Conservation (phyloP, 1,140 invertebrate species). For the Bombus huntii region DNA sequence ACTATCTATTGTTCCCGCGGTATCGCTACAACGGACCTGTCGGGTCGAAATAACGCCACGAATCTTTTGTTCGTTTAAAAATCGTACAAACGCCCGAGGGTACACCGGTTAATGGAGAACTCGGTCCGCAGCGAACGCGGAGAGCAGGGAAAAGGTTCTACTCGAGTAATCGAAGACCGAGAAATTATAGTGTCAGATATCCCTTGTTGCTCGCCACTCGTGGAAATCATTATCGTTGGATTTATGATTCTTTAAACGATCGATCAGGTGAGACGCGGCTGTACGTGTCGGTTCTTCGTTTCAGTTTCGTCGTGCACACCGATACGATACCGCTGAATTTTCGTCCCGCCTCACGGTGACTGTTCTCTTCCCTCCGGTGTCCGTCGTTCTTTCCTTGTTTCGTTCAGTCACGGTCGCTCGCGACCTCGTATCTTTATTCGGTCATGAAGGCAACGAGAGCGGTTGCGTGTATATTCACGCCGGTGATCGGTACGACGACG, state of each 20-base stretch:
- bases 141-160: background rate
- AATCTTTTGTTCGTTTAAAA: slow-evolving; percentile 26
- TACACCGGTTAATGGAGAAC: slow-evolving; percentile 54
- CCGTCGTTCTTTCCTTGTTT: slow-evolving; percentile 19
- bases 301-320: slow-evolving; percentile 19
- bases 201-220: slow-evolving; percentile 46
- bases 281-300: background rate
- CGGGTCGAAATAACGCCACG: slow-evolving; percentile 1
- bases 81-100: slow-evolving; percentile 17
- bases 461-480: background rate
- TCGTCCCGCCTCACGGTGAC: background rate
- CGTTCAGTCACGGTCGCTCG: slow-evolving; percentile 26
- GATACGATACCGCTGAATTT: background rate
- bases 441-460: slow-evolving; percentile 58
- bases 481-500: background rate
- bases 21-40: background rate
- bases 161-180: slow-evolving; percentile 52
- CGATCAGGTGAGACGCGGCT: slow-evolving; percentile 43
- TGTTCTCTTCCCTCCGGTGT: background rate
- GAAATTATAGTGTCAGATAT: slow-evolving; percentile 53
- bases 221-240: slow-evolving; percentile 52
- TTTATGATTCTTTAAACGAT: slow-evolving; percentile 55
- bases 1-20: slow-evolving; percentile 1
- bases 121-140: background rate
- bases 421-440: slow-evolving; percentile 71